phyloP scores from a whole-genome alignment of 2,797 vertebrate species.

The Sebastes kiyomatsui region DNA sequence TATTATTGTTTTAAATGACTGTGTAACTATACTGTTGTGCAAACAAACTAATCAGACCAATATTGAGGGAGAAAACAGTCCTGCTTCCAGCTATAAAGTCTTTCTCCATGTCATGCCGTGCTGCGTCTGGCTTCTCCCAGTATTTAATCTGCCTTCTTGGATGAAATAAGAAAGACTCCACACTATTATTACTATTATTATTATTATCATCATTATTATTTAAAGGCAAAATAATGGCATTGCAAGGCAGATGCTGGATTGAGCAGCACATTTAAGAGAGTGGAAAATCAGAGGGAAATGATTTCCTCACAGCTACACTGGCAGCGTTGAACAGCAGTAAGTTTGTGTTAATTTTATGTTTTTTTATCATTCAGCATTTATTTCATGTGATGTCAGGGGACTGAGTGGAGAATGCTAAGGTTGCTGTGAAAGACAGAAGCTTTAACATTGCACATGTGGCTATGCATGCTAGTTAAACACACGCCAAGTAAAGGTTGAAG shows the following conservation, averaged over 20 bases:
- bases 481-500: not conserved
- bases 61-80: not conserved
- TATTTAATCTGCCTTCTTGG: not conserved
- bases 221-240: constrained; percentile 10
- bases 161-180: constrained; percentile 1
- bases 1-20: not conserved
- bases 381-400: not conserved
- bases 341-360: not conserved
- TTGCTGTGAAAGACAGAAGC: not conserved
- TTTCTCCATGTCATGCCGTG: not conserved
- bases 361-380: not conserved
- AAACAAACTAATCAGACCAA: constrained; percentile 26
- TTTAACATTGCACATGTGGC: not conserved
- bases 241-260: constrained; percentile 9
- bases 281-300: constrained; percentile 16
- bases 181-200: not conserved
- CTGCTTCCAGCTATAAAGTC: not conserved
- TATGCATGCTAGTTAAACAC: not conserved
- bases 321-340: not conserved
- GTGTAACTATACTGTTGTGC: not conserved
- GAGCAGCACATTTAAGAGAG: constrained; percentile 17
- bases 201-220: not conserved
- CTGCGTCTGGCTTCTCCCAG: not conserved
- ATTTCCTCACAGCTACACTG: constrained; percentile 11
- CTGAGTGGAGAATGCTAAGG: not conserved